Percentiles rank a stretch among this genome's conserved stretches.
phyloP scores from a whole-genome alignment of 2,113 vertebrate genomes.

The Ellobius talpinus region DNA sequence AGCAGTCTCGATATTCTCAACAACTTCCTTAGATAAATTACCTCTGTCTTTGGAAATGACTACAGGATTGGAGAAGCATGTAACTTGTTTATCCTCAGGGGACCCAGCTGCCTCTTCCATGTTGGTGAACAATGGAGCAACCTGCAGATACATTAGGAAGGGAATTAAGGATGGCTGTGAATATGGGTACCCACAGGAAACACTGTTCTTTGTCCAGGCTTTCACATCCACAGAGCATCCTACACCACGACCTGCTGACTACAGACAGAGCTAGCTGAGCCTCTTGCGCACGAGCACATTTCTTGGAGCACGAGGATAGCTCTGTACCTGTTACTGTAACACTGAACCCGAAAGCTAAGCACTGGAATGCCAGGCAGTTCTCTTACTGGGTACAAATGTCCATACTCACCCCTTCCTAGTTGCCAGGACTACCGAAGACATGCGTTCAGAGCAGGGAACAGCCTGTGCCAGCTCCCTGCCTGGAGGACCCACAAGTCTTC shows the following conservation, averaged over 20 bases:
- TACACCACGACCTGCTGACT: background rate
- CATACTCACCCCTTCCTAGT: background rate
- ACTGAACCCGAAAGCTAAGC: background rate
- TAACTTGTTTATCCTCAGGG: background rate
- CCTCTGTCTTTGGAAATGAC: rapidly evolving
- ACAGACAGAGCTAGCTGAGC: background rate
- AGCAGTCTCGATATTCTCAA: background rate
- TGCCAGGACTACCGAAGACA: too few species aligned
- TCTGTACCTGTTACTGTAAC: background rate
- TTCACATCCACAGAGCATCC: too few species aligned
- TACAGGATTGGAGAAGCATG: rapidly evolving
- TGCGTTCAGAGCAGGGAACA: background rate
- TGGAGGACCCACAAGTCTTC: background rate
- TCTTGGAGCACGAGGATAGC: background rate
- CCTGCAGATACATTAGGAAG: background rate
- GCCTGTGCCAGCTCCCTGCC: background rate
- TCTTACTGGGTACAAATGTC: background rate
- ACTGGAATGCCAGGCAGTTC: background rate
- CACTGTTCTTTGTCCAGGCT: too few species aligned
- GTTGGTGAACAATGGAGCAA: background rate
- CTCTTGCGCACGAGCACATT: background rate
- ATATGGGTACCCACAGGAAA: too few species aligned
- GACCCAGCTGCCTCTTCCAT: background rate
- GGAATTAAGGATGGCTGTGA: background rate
- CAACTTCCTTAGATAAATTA: background rate